These are phyloP conservation scores for Cheirogaleus major DNA, from an alignment of 2,797 vertebrate genomes.

Conservation along the genomic window DNA sequence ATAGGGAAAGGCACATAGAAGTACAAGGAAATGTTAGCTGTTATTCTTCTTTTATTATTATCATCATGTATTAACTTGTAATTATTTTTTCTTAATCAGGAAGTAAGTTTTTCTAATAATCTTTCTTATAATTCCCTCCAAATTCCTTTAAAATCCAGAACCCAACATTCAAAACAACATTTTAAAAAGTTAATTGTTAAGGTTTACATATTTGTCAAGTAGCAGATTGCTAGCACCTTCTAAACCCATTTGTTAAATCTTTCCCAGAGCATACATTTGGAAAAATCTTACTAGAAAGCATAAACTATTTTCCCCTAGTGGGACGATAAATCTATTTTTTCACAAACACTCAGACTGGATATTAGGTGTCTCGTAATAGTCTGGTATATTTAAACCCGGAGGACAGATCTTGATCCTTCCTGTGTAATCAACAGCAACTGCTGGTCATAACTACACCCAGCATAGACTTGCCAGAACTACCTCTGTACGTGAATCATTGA, in stretches of 20 bases:
- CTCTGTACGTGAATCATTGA: background rate
- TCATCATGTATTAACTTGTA: background rate
- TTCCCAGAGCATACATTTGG: background rate
- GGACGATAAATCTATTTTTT: background rate
- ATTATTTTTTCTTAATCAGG: background rate
- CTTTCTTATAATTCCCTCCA: background rate
- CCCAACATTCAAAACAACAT: background rate
- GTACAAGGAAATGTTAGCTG: background rate
- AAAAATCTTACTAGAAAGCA: background rate
- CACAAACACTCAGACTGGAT: background rate
- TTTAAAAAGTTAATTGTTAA: background rate
- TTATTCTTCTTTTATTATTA: background rate
- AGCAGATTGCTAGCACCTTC: background rate
- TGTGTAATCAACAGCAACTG: background rate
- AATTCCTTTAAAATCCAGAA: background rate
- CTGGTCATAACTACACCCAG: background rate
- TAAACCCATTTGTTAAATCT: background rate
- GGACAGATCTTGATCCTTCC: background rate
- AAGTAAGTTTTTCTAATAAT: background rate
- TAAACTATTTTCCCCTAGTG: background rate
- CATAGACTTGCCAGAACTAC: background rate
- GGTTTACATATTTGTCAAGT: background rate
- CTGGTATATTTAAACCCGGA: background rate
- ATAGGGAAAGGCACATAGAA: background rate
- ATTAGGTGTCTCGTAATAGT: background rate